Conservation (phyloP, 1,140 invertebrate genomes). For the Campodea augens region DNA sequence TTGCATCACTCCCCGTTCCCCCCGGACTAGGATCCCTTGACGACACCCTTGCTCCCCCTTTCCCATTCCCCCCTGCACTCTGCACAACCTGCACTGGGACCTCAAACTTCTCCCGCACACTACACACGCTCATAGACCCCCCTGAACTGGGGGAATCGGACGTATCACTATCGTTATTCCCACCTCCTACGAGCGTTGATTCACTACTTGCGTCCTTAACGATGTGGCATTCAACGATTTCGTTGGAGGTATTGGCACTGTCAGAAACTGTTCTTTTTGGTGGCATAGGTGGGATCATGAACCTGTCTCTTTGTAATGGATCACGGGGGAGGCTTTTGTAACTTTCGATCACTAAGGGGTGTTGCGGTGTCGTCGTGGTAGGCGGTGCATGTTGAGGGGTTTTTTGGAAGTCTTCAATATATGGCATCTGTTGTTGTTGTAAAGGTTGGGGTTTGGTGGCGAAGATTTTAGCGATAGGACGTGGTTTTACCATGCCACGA, state of each 20-base stretch:
- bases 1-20: slow-evolving; percentile 10
- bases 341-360: slow-evolving; percentile 27
- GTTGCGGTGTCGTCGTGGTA: slow-evolving; percentile 39
- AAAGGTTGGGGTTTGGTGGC: slow-evolving; percentile 41
- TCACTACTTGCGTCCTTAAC: background rate
- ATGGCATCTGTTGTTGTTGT: slow-evolving; percentile 8
- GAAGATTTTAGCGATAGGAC: slow-evolving; percentile 67
- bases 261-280: background rate
- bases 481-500: slow-evolving; percentile 50
- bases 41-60: slow-evolving; percentile 3
- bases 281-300: background rate
- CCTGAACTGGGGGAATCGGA: slow-evolving; percentile 19
- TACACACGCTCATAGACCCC: slow-evolving; percentile 26
- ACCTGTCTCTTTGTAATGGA: background rate
- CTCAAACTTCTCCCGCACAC: slow-evolving; percentile 26
- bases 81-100: slow-evolving; percentile 31
- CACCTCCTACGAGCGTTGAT: background rate
- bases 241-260: background rate
- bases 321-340: background rate
- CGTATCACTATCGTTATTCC: background rate
- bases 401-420: background rate
- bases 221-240: background rate
- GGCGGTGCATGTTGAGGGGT: slow-evolving; percentile 18
- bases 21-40: slow-evolving; percentile 15
- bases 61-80: slow-evolving; percentile 26